Evolutionary conservation across 2,888 invertebrate genomes (phyloP).

Genomic region (Phanerotoma sp.): DNA sequence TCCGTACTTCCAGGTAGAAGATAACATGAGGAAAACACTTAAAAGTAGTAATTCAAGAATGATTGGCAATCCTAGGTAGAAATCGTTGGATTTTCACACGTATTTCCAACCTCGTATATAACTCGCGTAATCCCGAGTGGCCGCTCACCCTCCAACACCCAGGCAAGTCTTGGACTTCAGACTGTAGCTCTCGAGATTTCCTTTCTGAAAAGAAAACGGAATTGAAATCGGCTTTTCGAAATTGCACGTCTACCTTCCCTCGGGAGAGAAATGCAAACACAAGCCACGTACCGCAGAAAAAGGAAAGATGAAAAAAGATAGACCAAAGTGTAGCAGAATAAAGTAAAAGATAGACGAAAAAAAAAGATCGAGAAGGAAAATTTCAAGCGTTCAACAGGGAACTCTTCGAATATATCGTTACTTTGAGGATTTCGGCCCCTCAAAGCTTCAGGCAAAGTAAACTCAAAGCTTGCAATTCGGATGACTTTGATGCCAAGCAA

Average conservation of each 20-base stretch:
- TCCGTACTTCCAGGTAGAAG: too few species aligned
- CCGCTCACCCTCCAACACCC: constrained; percentile 27
- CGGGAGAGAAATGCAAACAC: constrained; percentile 54
- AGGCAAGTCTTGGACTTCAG: constrained; percentile 11
- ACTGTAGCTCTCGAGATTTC: constrained; percentile 43
- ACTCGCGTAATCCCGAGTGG: constrained; percentile 42
- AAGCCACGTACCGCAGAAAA: constrained; percentile 30
- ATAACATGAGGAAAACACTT: too few species aligned
- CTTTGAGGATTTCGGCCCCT: constrained; percentile 46
- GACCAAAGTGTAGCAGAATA: constrained; percentile 11
- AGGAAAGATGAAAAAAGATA: constrained; percentile 22
- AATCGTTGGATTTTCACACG: constrained; percentile 44
- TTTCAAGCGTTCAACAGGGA: constrained; percentile 19
- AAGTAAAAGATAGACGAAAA: constrained; percentile 9
- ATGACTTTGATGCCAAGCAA: constrained; percentile 41
- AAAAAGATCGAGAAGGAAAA: constrained; percentile 21
- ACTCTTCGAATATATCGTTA: constrained; percentile 38
- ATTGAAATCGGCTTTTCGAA: constrained; percentile 57
- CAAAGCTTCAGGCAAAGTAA: constrained; percentile 32
- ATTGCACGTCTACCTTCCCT: constrained; percentile 47
- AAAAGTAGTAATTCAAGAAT: constrained; percentile 3
- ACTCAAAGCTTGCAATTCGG: constrained; percentile 40
- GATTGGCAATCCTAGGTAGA: constrained; percentile 26
- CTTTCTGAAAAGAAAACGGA: constrained; percentile 49
- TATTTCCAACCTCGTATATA: constrained; percentile 39